Base-by-base conservation (phyloP, 2,888 invertebrate genomes). In the Epinotia nisella region DNA sequence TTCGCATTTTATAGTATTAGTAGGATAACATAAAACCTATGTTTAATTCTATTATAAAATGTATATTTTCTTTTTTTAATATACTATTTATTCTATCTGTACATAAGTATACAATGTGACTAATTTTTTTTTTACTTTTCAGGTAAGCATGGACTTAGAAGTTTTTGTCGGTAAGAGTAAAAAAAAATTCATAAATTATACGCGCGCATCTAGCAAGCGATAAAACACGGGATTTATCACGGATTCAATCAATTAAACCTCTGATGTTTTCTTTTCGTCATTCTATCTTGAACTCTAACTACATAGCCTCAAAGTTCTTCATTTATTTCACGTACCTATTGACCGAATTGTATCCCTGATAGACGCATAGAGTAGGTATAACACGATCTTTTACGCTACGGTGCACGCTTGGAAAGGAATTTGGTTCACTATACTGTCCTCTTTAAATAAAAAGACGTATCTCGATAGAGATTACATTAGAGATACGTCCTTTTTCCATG, bases 311-410 rank as follows among this genome's bases (percentile, higher is more conserved):
- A 56, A n/a, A 41, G 55, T 56, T 13, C n/a, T 21, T 56, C 24
- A 19, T 39, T 5, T 21, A 19, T 3, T 53, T 19, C 39, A 11
- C 3, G 15, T 53, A 24, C 21, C 21, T 24, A 21, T 39, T 53
- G 15, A 19, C 39, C 24, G 21, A 39, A 35, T 66, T 66, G 4
- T 35, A 66, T 56, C 21, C 55, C 21, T 24, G n/a, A 39, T 15
- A 65, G 39, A 55, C 24, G 66, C n/a, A 56, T 64, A 21, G 49
- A 45, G 55, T 56, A 41, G 24, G 55, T 56, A 41, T 66, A 66
- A 71, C 71, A 19, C 66, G 66, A 71, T 60, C 29, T 59, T 59
- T 55, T 56, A 61, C 71, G 55, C 71, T 67, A 13, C 61, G 15
- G n/a, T 67, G 61, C 55, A n/a, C 39, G 35, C 21, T 24, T 60